Evolutionary conservation across 30 jellyfish, hydroid and myxozoan species (phyloP).

Genomic region (Catostylus mosaicus): DNA sequence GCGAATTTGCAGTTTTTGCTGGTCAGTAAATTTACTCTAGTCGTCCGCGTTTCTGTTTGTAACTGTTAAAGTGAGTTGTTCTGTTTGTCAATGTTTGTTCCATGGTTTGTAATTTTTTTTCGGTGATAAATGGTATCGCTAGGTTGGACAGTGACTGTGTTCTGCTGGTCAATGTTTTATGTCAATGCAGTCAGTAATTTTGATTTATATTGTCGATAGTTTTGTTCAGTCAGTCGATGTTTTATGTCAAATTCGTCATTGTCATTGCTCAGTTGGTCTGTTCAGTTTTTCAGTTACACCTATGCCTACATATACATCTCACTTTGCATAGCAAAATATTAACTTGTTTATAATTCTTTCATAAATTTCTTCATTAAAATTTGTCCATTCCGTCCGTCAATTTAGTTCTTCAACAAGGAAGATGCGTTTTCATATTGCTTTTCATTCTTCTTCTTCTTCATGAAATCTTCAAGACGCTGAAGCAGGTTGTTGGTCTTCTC

Average conservation of each 20-base stretch:
- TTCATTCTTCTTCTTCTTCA: neutral
- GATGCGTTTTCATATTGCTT: neutral
- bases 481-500: neutral
- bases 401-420: neutral
- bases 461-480: neutral
- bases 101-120: too few species aligned
- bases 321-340: neutral
- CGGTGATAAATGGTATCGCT: neutral
- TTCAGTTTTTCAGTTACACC: neutral
- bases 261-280: neutral
- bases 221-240: too few species aligned
- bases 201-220: too few species aligned
- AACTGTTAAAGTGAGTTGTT: too few species aligned
- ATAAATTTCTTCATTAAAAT: neutral
- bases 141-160: neutral
- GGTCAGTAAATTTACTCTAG: neutral
- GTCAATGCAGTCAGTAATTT: too few species aligned
- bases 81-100: too few species aligned
- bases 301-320: neutral
- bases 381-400: neutral
- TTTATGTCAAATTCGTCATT: neutral
- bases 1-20: neutral
- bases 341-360: neutral
- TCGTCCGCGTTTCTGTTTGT: neutral
- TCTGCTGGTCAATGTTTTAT: neutral